Evolutionary conservation across 2,797 vertebrate species (phyloP), one percentile per base, ranked within the genome.

Genomic region (Cirrhinus mrigala): DNA sequence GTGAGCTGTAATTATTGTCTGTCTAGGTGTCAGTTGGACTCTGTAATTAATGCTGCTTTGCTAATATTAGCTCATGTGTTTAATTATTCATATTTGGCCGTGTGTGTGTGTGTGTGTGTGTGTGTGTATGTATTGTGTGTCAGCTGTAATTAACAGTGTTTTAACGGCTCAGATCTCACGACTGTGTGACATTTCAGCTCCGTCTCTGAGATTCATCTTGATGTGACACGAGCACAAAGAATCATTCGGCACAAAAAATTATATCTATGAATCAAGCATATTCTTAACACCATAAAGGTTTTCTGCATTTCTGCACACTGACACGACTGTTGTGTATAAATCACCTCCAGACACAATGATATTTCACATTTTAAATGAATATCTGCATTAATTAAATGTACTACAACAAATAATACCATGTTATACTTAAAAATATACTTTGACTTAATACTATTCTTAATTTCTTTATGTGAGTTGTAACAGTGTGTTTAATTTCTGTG

Each of bases 1-100:
- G 29, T 64, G 84, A 87, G 74, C 70, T 87, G 86, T 91, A 79
- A 92, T 91, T 90, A 92, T 54, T 10, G 48, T 75, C 73, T 75
- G 48, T 75, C 73, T 75, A 22, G 27, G 73, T 54, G 73, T 54
- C 73, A 54, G 48, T 1, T 54, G 48, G 24, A 54, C 73, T 3
- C 16, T 33, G 50, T 75, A 75, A 75, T 75, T 75, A 75, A 82
- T 87, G 52, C 82, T 16, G 71, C 44, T 60, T 56, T 44, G 80
- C 81, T 85, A 90, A 84, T 81, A 87, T 85, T 85, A 88, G 71
- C 58, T 54, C 60, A 50, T 70, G 86, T 16, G 16, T 86, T 90
- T 74, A 87, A 88, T 86, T 58, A 85, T 89, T 91, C 71, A 85
- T 85, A 85, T 85, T 52, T 80, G 78, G 50, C 10, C 11, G 10